Conservation (phyloP, 2,113 vertebrate genomes). For the Morone saxatilis region DNA sequence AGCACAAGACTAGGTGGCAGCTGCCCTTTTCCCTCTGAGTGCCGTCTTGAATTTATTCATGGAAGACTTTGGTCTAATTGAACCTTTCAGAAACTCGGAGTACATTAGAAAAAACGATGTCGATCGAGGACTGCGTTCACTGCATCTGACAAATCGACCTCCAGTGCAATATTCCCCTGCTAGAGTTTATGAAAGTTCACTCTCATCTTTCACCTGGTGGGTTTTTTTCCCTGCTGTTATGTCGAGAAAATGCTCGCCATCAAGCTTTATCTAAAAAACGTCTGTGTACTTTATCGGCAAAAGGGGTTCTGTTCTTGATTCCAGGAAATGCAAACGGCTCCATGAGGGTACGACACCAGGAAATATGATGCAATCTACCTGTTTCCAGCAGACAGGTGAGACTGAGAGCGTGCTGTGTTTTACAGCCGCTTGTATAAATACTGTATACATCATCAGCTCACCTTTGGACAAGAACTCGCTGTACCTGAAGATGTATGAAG, state of each 20-base stretch:
- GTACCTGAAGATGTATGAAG: not conserved
- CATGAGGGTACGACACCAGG: not conserved
- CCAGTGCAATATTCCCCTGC: slow-evolving; percentile 27
- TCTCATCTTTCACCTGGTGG: slow-evolving; percentile 35
- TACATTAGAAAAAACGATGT: slow-evolving; percentile 13
- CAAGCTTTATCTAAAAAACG: slow-evolving; percentile 24
- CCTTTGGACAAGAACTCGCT: not conserved
- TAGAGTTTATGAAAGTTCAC: slow-evolving; percentile 19
- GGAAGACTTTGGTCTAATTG: not conserved
- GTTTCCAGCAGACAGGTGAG: slow-evolving; percentile 16
- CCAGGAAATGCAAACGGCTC: slow-evolving; percentile 31
- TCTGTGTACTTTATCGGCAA: slow-evolving; percentile 29
- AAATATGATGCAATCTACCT: slow-evolving; percentile 54
- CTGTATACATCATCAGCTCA: slow-evolving; percentile 7
- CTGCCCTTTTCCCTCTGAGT: not conserved
- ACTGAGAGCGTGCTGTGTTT: slow-evolving; percentile 5
- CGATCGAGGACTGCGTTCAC: not conserved
- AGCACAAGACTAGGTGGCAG: not conserved
- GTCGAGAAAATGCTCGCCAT: slow-evolving; percentile 18
- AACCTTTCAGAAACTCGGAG: slow-evolving; percentile 37
- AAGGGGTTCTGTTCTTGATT: slow-evolving; percentile 16
- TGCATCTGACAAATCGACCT: slow-evolving; percentile 42
- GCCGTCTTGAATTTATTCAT: slow-evolving; percentile 34
- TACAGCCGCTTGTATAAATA: not conserved
- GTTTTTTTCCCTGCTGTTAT: slow-evolving; percentile 10